Conservation (phyloP, 2,113 vertebrate genomes). For the Calonectris borealis region DNA sequence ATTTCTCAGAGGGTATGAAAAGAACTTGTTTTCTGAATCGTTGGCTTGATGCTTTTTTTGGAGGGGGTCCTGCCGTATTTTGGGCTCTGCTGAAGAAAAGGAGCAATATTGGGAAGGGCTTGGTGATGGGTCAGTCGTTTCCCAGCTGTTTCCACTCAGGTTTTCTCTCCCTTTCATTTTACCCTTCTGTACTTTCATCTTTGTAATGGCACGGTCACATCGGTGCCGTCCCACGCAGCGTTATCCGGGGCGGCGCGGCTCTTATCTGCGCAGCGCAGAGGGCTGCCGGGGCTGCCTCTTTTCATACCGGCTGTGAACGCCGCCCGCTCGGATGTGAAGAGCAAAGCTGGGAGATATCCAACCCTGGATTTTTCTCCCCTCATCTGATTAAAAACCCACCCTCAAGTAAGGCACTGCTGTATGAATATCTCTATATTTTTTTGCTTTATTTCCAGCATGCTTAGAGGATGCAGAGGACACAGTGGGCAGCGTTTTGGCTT, state of each 20-base stretch:
- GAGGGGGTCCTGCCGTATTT: background rate
- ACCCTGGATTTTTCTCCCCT: background rate
- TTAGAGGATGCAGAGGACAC: background rate
- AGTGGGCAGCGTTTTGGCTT: accelerated
- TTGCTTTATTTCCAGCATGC: background rate
- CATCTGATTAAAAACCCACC: background rate
- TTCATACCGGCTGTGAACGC: background rate
- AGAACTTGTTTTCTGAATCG: background rate
- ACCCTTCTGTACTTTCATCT: background rate
- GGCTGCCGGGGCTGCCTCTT: background rate
- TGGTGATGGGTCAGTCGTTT: accelerated
- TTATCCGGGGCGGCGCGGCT: background rate
- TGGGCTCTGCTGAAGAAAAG: background rate
- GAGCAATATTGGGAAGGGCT: background rate
- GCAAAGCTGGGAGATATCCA: background rate
- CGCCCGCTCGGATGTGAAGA: background rate
- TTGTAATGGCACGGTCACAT: background rate
- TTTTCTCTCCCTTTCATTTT: background rate
- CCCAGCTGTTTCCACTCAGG: accelerated
- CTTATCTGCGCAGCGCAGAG: background rate
- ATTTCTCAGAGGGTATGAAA: background rate
- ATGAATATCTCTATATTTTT: background rate
- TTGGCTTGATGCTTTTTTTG: background rate
- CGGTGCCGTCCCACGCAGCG: background rate
- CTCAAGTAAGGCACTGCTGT: background rate